Evolutionary conservation across 2,797 vertebrate genomes (phyloP).

Genomic region (Gadopsis marmoratus): DNA sequence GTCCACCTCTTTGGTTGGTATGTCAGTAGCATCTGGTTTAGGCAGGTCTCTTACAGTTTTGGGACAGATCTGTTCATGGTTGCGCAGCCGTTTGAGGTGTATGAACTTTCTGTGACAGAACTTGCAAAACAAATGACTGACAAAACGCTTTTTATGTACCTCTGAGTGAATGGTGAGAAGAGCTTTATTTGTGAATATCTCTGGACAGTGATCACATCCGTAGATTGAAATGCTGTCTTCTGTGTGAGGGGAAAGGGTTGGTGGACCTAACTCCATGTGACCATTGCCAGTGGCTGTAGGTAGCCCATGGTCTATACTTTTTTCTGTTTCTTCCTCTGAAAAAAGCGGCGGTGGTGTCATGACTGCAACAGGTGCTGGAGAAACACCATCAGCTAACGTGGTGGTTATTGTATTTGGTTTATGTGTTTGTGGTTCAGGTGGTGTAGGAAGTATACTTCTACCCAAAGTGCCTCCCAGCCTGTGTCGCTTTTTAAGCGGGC

Average conservation of each 20-base stretch:
- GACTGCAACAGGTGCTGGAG: conserved; percentile 39
- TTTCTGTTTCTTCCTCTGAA: conserved; percentile 70
- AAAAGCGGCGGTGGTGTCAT: conserved; percentile 70
- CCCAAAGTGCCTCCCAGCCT: conserved; percentile 70
- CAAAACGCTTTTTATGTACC: conserved; percentile 90
- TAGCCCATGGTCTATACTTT: conserved; percentile 48
- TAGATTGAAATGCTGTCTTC: conserved; percentile 85
- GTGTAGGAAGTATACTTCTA: conserved; percentile 64
- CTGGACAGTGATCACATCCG: conserved; percentile 88
- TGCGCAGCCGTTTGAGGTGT: conserved; percentile 90
- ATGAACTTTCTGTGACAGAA: conserved; percentile 95
- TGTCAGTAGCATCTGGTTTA: conserved; percentile 74
- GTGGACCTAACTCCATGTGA: conserved; percentile 75
- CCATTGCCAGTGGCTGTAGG: conserved; percentile 57
- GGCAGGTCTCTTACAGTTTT: conserved; percentile 76
- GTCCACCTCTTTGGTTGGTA: conserved; percentile 68
- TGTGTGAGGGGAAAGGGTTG: conserved; percentile 79
- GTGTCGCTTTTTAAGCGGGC: conserved; percentile 88
- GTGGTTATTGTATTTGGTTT: conserved; percentile 57
- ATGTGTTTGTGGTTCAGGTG: conserved; percentile 64
- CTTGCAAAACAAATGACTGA: conserved; percentile 91
- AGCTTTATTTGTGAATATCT: conserved; percentile 88
- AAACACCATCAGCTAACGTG: conserved; percentile 50
- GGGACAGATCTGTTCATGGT: conserved; percentile 92
- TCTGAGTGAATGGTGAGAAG: conserved; percentile 90